A percentile compares a stretch with the other conserved stretches of the same genome.
These are phyloP conservation scores for Paguma larvata DNA, from an alignment of 2,797 vertebrate genomes.

Conservation along the genomic window DNA sequence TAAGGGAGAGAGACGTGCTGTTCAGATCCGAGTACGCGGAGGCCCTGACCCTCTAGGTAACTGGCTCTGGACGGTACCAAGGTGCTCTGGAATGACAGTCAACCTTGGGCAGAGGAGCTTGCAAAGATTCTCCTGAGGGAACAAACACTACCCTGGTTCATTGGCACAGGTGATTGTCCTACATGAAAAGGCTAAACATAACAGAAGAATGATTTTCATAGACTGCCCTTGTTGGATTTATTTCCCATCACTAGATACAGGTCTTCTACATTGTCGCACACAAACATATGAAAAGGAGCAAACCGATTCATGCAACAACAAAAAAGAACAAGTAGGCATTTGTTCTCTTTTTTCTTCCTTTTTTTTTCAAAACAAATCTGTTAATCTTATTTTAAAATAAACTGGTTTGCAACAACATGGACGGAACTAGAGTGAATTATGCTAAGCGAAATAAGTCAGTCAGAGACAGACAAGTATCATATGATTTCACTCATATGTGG, in stretches of 20 bases:
- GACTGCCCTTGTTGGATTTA: not conserved
- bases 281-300: not conserved
- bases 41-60: conserved; percentile 38
- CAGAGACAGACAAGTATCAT: too few species aligned
- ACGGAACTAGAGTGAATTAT: too few species aligned
- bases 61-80: not conserved
- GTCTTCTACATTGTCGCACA: not conserved
- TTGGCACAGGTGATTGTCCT: not conserved
- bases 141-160: not conserved
- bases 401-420: too few species aligned
- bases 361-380: conserved; percentile 5
- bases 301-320: not conserved
- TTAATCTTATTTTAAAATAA: conserved; percentile 56
- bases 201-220: not conserved
- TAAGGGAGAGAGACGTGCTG: not conserved
- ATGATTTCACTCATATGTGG: too few species aligned
- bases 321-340: not conserved
- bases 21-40: conserved; percentile 12
- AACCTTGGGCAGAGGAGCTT: not conserved
- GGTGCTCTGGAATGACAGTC: not conserved
- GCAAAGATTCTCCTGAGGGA: not conserved
- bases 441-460: too few species aligned
- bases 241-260: not conserved
- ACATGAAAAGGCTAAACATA: not conserved
- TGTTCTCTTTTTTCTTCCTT: not conserved